Evolutionary conservation across 2,113 vertebrate species (phyloP).

Genomic region (Lophotis ruficrista): DNA sequence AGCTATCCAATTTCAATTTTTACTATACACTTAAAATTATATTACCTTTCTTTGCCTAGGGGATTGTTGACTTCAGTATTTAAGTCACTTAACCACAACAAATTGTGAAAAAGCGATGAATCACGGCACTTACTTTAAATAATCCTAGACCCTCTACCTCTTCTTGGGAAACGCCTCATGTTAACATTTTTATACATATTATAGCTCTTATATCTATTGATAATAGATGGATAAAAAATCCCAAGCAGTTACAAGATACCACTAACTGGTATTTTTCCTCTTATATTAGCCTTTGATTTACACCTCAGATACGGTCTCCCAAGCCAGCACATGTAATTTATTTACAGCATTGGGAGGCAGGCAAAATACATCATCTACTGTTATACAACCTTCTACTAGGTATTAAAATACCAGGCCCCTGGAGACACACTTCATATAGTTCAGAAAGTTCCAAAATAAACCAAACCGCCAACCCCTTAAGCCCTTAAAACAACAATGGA

Average conservation of each 20-base stretch:
- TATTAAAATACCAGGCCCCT: conserved; percentile 79
- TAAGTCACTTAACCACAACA: conserved; percentile 76
- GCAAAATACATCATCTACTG: conserved; percentile 82
- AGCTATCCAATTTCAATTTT: conserved; percentile 65
- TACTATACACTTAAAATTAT: conserved; percentile 63
- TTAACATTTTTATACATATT: neutral
- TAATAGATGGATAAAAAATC: neutral
- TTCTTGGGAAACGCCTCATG: neutral
- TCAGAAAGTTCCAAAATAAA: conserved; percentile 82
- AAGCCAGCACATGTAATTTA: conserved; percentile 77
- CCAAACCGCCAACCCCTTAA: conserved; percentile 71
- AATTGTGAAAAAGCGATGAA: conserved; percentile 77
- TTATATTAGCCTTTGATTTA: conserved; percentile 74
- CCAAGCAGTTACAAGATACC: neutral
- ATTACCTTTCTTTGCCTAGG: conserved; percentile 66
- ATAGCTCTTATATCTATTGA: neutral
- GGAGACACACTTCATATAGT: conserved; percentile 80
- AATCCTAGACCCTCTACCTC: conserved; percentile 12
- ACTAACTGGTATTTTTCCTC: neutral
- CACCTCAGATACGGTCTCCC: conserved; percentile 58
- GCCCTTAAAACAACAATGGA: conserved; percentile 78
- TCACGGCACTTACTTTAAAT: conserved; percentile 76
- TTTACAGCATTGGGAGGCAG: conserved; percentile 78
- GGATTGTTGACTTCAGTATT: conserved; percentile 42
- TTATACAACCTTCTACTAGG: conserved; percentile 79